phyloP scores from a whole-genome alignment of 2,113 vertebrate genomes.

The Phoxinus phoxinus region DNA sequence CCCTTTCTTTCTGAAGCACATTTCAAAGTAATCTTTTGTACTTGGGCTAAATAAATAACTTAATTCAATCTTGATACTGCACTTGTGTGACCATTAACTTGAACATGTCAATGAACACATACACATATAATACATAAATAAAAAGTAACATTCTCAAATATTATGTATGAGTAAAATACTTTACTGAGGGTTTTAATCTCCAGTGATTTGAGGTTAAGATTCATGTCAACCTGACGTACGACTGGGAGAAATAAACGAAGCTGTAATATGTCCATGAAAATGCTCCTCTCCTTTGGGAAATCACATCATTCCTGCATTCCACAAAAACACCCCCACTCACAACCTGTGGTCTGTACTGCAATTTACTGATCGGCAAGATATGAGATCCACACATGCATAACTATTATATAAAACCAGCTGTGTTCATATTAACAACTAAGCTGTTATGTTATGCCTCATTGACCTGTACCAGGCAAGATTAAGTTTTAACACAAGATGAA shows the following conservation, averaged over 20 bases:
- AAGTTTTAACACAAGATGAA: not conserved
- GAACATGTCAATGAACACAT: not conserved
- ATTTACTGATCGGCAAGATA: not conserved
- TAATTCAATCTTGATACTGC: not conserved
- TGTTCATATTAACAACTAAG: not conserved
- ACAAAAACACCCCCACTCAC: not conserved
- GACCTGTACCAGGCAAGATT: not conserved
- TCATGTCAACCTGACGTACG: not conserved
- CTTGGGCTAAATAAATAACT: not conserved
- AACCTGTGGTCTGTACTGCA: not conserved
- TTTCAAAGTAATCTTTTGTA: not conserved
- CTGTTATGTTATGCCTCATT: not conserved
- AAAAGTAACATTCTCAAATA: not conserved
- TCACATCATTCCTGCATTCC: not conserved
- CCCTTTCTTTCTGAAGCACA: not conserved
- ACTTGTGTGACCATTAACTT: not conserved
- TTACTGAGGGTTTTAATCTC: not conserved
- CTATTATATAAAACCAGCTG: constrained; percentile 7
- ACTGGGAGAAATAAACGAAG: not conserved
- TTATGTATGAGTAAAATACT: not conserved
- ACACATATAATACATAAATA: no score
- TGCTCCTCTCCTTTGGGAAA: constrained; percentile 20
- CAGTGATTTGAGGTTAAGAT: not conserved
- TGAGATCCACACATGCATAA: not conserved
- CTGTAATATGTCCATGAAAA: not conserved